These are phyloP conservation scores for Sarcophaga subvicina DNA, from an alignment of 2,888 invertebrate genomes.

Conservation along the genomic window DNA sequence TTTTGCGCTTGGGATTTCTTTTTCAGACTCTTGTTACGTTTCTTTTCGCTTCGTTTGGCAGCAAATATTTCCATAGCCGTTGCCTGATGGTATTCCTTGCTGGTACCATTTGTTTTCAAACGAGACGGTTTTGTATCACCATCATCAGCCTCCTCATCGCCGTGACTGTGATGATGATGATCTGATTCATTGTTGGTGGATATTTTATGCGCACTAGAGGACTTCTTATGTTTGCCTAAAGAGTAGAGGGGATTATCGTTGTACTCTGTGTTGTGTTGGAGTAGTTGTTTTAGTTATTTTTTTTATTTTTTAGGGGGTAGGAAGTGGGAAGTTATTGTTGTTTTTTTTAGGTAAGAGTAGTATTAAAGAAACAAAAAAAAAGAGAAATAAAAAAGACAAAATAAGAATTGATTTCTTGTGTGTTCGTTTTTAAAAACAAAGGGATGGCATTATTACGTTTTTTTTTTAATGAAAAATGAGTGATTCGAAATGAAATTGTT, in stretches of 20 bases:
- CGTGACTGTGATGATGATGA: constrained; percentile 61
- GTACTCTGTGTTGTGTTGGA: constrained; percentile 76
- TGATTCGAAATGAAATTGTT: constrained; percentile 12
- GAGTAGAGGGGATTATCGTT: constrained; percentile 81
- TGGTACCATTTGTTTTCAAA: constrained; percentile 46
- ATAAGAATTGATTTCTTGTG: constrained; percentile 52
- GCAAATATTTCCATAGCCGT: constrained; percentile 75
- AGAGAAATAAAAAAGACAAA: constrained; percentile 65
- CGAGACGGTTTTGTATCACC: constrained; percentile 32
- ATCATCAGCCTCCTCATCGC: constrained; percentile 38
- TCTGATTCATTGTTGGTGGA: constrained; percentile 59
- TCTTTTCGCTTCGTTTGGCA: constrained; percentile 79
- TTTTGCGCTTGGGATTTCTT: constrained; percentile 74
- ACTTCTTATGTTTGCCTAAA: constrained; percentile 79
- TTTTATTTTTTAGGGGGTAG: constrained; percentile 30
- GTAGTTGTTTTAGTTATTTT: constrained; percentile 50
- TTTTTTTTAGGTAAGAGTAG: constrained; percentile 51
- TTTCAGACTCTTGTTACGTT: constrained; percentile 78
- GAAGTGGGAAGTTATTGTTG: constrained; percentile 47
- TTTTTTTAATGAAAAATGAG: constrained; percentile 38
- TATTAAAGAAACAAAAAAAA: constrained; percentile 58
- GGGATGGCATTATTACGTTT: not conserved
- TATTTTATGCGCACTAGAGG: constrained; percentile 63
- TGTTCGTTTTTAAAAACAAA: constrained; percentile 9
- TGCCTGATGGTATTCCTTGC: constrained; percentile 61